These are phyloP conservation scores for Drosophila nr. medialis DNA, from an alignment of 2,888 invertebrate genomes.

Conservation along the genomic window DNA sequence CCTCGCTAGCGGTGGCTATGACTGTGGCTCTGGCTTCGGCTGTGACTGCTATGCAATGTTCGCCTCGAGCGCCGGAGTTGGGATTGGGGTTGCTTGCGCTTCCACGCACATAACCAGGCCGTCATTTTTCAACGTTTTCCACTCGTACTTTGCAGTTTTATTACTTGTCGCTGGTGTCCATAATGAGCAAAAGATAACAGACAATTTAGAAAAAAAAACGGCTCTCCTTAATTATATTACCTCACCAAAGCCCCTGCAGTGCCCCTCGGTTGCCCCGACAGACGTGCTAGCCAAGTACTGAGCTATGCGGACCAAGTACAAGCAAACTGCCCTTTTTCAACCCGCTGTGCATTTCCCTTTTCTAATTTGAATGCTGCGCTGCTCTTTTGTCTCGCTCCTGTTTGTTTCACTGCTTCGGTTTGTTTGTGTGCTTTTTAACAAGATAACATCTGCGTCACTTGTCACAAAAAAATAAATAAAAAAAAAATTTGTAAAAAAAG, in stretches of 20 bases:
- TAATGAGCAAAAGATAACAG: slow-evolving; percentile 76
- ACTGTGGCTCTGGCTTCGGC: slow-evolving; percentile 1
- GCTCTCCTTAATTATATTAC: slow-evolving; percentile 71
- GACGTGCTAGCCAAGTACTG: slow-evolving; percentile 39
- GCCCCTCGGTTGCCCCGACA: slow-evolving; percentile 14
- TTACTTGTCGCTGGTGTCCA: slow-evolving; percentile 73
- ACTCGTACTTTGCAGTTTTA: slow-evolving; percentile 73
- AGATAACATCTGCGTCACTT: slow-evolving; percentile 75
- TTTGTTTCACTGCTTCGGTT: slow-evolving; percentile 55
- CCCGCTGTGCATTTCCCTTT: slow-evolving; percentile 66
- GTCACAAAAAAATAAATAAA: slow-evolving; percentile 54
- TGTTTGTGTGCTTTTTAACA: slow-evolving; percentile 70
- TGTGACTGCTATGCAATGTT: slow-evolving; percentile 41
- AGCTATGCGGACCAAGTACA: slow-evolving; percentile 52
- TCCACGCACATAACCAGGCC: slow-evolving; percentile 62
- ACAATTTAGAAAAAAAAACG: slow-evolving; percentile 59
- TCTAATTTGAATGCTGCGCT: slow-evolving; percentile 64
- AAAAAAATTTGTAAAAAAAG: slow-evolving; percentile 12
- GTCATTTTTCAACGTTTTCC: slow-evolving; percentile 70
- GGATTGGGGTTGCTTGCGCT: slow-evolving; percentile 28
- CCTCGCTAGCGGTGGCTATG: background rate
- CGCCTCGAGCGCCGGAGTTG: slow-evolving; percentile 30
- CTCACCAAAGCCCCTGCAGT: slow-evolving; percentile 20
- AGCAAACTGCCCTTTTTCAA: slow-evolving; percentile 41
- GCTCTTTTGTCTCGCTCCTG: slow-evolving; percentile 41